These are phyloP conservation scores for Pogonophryne albipinna DNA, from an alignment of 2,797 vertebrate genomes.

Conservation along the genomic window DNA sequence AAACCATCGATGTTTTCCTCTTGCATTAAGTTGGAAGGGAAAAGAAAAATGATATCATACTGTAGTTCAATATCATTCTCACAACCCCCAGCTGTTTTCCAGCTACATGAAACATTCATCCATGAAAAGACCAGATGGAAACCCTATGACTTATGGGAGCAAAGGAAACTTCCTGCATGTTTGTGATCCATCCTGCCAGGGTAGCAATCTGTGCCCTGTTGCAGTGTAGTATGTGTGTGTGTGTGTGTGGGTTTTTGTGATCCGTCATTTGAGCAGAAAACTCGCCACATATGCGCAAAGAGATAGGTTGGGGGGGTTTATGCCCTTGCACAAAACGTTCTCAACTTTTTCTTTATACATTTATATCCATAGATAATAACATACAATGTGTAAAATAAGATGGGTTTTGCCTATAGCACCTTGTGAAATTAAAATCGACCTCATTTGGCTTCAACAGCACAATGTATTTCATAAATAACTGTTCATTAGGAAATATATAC, in stretches of 20 bases:
- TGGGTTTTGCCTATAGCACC: too few species aligned
- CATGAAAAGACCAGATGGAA: constrained; percentile 69
- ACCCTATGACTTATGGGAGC: constrained; percentile 39
- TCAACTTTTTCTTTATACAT: too few species aligned
- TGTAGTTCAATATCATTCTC: constrained; percentile 50
- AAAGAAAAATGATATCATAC: constrained; percentile 36
- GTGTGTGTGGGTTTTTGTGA: constrained; percentile 15
- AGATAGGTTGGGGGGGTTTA: background rate
- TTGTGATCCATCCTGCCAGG: constrained; percentile 43
- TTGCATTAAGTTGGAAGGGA: constrained; percentile 24
- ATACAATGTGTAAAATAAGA: too few species aligned
- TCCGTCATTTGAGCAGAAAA: background rate
- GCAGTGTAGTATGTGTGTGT: constrained; percentile 18
- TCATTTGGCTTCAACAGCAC: background rate
- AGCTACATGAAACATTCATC: constrained; percentile 54
- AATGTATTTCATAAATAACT: too few species aligned
- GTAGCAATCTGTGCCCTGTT: constrained; percentile 44
- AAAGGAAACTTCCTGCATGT: constrained; percentile 58
- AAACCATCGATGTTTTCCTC: background rate
- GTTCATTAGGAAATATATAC: too few species aligned
- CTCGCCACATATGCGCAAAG: background rate
- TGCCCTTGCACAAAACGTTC: too few species aligned
- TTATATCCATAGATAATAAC: too few species aligned
- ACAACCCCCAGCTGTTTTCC: constrained; percentile 60
- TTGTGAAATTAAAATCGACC: too few species aligned